These are phyloP conservation scores for Esox niger DNA, from an alignment of 2,113 vertebrate species.

Conservation along the genomic window DNA sequence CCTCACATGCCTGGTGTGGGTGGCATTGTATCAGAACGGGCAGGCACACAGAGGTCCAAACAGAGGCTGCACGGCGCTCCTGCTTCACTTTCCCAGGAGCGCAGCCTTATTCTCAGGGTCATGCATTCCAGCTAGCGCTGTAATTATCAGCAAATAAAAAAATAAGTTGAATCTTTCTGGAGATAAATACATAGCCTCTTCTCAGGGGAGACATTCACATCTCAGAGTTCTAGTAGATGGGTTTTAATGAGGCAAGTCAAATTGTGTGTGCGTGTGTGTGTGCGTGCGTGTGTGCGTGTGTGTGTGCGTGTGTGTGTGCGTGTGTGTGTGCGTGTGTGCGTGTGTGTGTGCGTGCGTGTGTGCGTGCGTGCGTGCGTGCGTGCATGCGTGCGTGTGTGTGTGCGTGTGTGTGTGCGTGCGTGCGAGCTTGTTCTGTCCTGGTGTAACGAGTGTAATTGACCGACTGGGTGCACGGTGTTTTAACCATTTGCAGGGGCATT, in stretches of 20 bases:
- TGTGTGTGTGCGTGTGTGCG: no score
- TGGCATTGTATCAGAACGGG: slow-evolving; percentile 62
- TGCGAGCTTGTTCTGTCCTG: slow-evolving; percentile 57
- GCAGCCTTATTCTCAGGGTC: slow-evolving; percentile 75
- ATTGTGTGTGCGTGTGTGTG: slow-evolving; percentile 24
- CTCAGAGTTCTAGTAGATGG: slow-evolving; percentile 72
- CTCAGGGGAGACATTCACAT: slow-evolving; percentile 73
- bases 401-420: no score
- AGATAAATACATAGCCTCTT: slow-evolving; percentile 61
- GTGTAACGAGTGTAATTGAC: slow-evolving; percentile 74
- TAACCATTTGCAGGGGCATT: slow-evolving; percentile 59
- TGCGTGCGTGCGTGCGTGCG: no score
- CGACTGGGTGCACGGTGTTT: slow-evolving; percentile 62
- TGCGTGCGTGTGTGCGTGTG: slow-evolving; percentile 29
- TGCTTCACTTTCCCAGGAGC: slow-evolving; percentile 67
- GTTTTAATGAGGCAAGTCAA: slow-evolving; percentile 79
- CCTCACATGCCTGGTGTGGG: slow-evolving; percentile 71
- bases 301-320: slow-evolving; percentile 50
- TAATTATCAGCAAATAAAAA: slow-evolving; percentile 70
- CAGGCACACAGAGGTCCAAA: slow-evolving; percentile 59
- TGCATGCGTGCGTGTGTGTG: no score
- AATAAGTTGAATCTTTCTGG: slow-evolving; percentile 65
- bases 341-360: slow-evolving; percentile 24
- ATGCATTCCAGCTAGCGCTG: slow-evolving; percentile 72
- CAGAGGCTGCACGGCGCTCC: slow-evolving; percentile 65